Percentiles rank a stretch among this genome's conserved stretches.
phyloP scores from a whole-genome alignment of 2,797 vertebrate species.

The Dendrocincla tyrannina region DNA sequence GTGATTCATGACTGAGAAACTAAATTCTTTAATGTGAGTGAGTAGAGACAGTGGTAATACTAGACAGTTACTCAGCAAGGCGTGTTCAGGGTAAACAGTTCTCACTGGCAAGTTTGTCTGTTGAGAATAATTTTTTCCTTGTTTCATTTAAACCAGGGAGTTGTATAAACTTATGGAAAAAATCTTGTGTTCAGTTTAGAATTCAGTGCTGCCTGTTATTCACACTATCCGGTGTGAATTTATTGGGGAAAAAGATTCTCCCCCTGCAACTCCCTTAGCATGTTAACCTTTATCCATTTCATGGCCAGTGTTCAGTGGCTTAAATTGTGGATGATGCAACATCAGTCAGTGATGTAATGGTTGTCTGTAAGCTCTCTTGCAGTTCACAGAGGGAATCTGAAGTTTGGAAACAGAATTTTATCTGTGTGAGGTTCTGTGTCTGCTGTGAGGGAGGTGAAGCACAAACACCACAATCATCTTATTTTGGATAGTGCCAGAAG shows the following conservation, averaged over 20 bases:
- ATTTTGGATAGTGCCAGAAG: background rate
- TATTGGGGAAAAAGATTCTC: background rate
- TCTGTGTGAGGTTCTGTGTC: background rate
- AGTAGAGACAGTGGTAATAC: background rate
- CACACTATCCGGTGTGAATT: background rate
- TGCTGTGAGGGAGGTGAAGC: background rate
- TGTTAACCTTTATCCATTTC: background rate
- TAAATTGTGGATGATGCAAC: background rate
- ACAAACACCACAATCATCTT: background rate
- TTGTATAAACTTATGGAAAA: background rate
- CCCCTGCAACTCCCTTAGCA: background rate
- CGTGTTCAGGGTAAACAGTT: slow-evolving; percentile 20
- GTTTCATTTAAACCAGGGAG: background rate
- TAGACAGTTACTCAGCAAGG: slow-evolving; percentile 50
- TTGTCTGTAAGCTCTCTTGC: background rate
- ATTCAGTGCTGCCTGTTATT: background rate
- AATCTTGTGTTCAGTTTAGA: background rate
- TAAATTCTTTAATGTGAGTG: background rate
- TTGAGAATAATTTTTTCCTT: background rate
- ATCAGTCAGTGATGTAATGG: background rate
- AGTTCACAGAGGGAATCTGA: background rate
- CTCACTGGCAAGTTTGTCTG: background rate
- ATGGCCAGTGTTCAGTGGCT: background rate
- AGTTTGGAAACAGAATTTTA: background rate
- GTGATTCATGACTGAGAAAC: slow-evolving; percentile 15